Base-by-base conservation (phyloP, 2,797 vertebrate species). In the Diceros bicornis region DNA sequence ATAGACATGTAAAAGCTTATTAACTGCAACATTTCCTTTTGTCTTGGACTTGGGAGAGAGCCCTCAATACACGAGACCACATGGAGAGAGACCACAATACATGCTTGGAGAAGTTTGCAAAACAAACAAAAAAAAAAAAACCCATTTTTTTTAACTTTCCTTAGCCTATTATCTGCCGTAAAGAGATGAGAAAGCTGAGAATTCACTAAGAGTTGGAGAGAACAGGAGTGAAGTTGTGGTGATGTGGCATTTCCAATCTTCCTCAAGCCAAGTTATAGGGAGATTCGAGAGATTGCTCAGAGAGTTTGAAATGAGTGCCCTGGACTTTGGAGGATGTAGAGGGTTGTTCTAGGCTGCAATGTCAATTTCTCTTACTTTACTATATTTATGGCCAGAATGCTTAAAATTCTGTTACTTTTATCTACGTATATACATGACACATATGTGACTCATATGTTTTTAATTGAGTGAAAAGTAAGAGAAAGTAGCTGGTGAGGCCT, bases 271-370 rank as follows among this genome's bases (percentile, higher is more conserved):
- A 27, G 4, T 85, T 64, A 41, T 41, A 52, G 6, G 34, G 68
- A 44, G 34, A 44, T 14, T 66, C 34, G 66, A 66, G 37, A 62
- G 34, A 66, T 2, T 66, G 29, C 47, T 29, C 11, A 57, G 21
- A 77, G 37, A 47, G 3, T 41, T 41, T 74, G 44, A 32, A n/a
- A 64, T 74, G 47, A 52, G 20, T 64, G 14, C 44, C 41, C 13
- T 41, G 59, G 13, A 83, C 44, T 83, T n/a, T 50, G 23, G 32
- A 61, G 41, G 52, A 62, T 4, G 72, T 52, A 29, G 25, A 83
- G 4, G 78, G n/a, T 52, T 25, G 29, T 0, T 0, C 4, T 1
- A 29, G 18, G 66, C 23, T 50, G 2, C 55, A 52, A 34, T 34
- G 4, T 83, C 18, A 62, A 23, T 44, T 72, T 82, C 17, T 72